phyloP scores from a whole-genome alignment of 2,113 vertebrate species.

The Anser brachyrhynchus region DNA sequence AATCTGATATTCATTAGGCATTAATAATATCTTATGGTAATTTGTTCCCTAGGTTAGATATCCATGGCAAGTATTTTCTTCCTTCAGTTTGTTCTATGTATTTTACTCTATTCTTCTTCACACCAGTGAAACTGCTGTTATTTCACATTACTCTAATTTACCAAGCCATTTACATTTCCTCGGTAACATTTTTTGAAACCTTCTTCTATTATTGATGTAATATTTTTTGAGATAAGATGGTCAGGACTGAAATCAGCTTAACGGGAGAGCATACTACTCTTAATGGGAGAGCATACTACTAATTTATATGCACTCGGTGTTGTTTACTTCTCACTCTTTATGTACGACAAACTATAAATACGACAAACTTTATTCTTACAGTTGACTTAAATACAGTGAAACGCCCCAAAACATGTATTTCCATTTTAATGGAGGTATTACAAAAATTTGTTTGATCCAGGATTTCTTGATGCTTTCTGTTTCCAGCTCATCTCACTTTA shows the following conservation, averaged over 20 bases:
- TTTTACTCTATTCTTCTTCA: background rate
- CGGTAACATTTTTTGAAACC: background rate
- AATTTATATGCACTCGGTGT: background rate
- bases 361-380: background rate
- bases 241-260: conserved; percentile 9
- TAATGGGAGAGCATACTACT: background rate
- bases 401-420: background rate
- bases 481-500: background rate
- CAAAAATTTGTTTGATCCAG: background rate
- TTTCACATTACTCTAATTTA: background rate
- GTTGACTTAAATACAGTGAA: background rate
- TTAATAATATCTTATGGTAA: background rate
- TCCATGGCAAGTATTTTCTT: background rate
- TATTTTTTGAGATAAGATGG: background rate
- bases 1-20: background rate
- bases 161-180: background rate
- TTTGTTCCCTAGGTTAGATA: background rate
- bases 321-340: background rate
- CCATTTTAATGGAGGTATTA: background rate
- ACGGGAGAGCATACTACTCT: background rate
- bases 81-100: background rate
- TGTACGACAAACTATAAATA: background rate
- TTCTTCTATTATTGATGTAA: background rate
- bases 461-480: background rate
- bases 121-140: background rate